Base-by-base conservation (phyloP, 2,888 invertebrate genomes). In the Hirtodrosophila alboralis region DNA sequence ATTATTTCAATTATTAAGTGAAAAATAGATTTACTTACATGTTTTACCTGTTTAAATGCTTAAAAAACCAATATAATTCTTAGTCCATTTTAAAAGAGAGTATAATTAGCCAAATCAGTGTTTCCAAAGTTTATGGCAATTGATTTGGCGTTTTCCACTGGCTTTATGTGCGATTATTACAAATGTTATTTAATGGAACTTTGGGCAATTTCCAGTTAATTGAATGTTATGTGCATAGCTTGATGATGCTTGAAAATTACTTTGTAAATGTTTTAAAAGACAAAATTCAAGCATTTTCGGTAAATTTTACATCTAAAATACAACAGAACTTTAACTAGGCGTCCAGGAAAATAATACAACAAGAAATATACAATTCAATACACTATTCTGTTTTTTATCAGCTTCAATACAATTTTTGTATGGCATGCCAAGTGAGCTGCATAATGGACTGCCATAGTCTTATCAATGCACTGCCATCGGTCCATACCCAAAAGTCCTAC, bases 361-460 rank as follows among this genome's bases (percentile, higher is more conserved):
- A 1, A 23, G 7, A 31, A 26, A 26, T 10, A 8, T 41, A 30
- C 23, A 36, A 48, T 66, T 70, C 70, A 44, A 54, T 41, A 47
- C 43, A 58, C 37, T 51, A 28, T 52, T 31, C 59, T 18, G 30
- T 60, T 60, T 60, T 60, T 70, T 70, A 70, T 72, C 69, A 45
- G 52, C 31, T 57, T 43, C 68, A 51, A 69, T 70, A 58, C 64
- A 62, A 52, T 58, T 38, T 65, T 43, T 63, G 44, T 54, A 41
- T 44, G 59, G 38, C 69, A 34, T 61, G 70, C 70, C 84, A 70
- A 77, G 75, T 77, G 78, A 84, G 75, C 75, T 70, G 67, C 75
- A 77, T 74, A 79, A 79, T 84, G 74, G 70, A 71, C 78, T 80
- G 84, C 75, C 84, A 66, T 47, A 58, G 67, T 66, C 84, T 68